Conservation (phyloP, 2,113 vertebrate genomes). For the Varanus salvator region DNA sequence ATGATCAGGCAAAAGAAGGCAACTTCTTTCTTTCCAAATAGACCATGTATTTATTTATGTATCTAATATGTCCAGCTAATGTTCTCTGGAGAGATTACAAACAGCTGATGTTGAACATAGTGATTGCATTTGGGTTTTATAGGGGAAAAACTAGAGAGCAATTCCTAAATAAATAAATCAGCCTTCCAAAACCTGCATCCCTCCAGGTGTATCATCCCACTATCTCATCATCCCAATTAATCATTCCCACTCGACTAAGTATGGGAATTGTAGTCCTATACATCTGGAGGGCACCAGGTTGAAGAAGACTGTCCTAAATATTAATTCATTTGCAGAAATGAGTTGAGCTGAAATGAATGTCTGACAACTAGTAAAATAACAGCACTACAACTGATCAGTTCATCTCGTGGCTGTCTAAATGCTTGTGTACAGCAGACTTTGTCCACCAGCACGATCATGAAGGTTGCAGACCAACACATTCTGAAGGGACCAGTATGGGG, state of each 20-base stretch:
- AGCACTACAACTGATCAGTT: not conserved
- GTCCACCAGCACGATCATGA: not conserved
- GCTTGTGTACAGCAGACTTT: not conserved
- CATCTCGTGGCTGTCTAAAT: not conserved
- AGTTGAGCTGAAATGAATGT: not conserved
- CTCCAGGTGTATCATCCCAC: no score
- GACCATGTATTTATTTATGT: not conserved
- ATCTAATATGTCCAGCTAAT: not conserved
- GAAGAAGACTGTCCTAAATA: no score
- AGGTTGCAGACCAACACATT: no score
- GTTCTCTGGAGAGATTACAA: no score
- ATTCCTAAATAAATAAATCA: not conserved
- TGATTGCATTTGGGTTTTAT: no score
- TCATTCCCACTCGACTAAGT: no score
- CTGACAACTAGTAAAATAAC: not conserved
- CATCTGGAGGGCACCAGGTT: no score
- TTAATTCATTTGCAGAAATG: not conserved
- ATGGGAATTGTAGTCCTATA: no score
- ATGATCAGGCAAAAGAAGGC: not conserved
- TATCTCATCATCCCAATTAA: no score
- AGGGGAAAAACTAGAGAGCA: not conserved
- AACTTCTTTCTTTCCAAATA: not conserved
- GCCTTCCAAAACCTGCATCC: no score
- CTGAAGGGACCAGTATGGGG: not conserved
- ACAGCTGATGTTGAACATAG: not conserved